phyloP scores from a whole-genome alignment of 64 coral and sea anemone species.

The Montipora sp. region DNA sequence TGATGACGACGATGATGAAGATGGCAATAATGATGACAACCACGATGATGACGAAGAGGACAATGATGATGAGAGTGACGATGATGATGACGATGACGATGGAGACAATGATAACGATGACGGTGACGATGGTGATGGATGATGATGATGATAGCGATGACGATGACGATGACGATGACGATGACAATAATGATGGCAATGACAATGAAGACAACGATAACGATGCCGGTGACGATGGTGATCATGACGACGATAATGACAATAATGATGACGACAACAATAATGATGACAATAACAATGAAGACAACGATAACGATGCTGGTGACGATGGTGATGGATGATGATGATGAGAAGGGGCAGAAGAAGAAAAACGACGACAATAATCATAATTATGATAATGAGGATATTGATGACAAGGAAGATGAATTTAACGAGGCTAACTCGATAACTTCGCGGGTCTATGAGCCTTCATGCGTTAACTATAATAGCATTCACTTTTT shows the following conservation, averaged over 20 bases:
- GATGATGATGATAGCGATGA: neutral
- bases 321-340: neutral
- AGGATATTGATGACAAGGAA: neutral
- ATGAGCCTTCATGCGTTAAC: too few relatives aligned
- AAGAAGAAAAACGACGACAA: neutral
- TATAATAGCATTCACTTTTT: too few relatives aligned
- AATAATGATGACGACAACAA: too few relatives aligned
- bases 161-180: neutral
- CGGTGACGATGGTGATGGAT: neutral
- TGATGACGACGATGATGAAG: too few relatives aligned
- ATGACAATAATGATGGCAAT: neutral
- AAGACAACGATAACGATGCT: neutral
- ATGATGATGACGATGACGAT: neutral
- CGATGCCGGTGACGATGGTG: too few relatives aligned
- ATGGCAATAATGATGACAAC: too few relatives aligned
- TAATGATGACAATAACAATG: too few relatives aligned
- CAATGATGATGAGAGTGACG: neutral
- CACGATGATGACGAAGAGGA: too few relatives aligned
- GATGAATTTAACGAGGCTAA: too few relatives aligned
- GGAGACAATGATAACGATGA: neutral
- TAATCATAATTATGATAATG: neutral
- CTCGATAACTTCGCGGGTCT: too few relatives aligned
- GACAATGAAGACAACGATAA: too few relatives aligned
- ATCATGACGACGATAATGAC: neutral
- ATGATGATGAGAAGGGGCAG: neutral